Percentiles rank a stretch among this genome's conserved stretches.
These are phyloP conservation scores for Rhinopomastus cyanomelas DNA, from an alignment of 2,113 vertebrate genomes.

Conservation along the genomic window DNA sequence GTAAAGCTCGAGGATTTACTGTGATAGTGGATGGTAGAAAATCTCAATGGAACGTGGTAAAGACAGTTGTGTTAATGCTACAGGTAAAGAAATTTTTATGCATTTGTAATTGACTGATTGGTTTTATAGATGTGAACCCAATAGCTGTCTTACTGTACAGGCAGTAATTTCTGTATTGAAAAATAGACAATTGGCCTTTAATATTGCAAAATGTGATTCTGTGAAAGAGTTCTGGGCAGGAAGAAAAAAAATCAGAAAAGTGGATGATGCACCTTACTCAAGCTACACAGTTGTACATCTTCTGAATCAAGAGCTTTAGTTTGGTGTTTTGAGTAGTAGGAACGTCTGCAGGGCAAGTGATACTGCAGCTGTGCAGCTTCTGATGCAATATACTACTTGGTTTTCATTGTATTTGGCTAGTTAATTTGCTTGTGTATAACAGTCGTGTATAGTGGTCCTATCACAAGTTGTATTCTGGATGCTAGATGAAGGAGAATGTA, in stretches of 20 bases:
- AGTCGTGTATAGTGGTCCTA: background rate
- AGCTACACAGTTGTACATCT: too few relatives aligned
- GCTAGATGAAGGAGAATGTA: background rate
- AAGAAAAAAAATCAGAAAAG: background rate
- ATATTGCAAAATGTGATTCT: background rate
- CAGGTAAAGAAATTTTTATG: conserved; percentile 80
- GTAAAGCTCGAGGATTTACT: conserved; percentile 97
- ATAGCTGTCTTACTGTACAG: background rate
- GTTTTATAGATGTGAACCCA: background rate
- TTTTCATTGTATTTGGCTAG: background rate
- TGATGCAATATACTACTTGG: background rate
- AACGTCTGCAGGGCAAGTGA: background rate
- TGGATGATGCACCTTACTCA: background rate
- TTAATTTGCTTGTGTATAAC: too few relatives aligned
- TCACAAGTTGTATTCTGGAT: background rate
- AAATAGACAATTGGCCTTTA: background rate
- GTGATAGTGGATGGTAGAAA: conserved; percentile 98
- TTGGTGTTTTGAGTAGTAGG: background rate
- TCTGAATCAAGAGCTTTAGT: background rate
- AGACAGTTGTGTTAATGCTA: conserved; percentile 97
- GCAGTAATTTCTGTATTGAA: background rate
- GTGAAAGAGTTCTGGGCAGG: background rate
- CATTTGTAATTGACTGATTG: background rate
- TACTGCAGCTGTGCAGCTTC: background rate
- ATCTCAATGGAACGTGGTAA: conserved; percentile 97